phyloP scores from a whole-genome alignment of 2,797 vertebrate genomes.

The Helostoma temminkii region DNA sequence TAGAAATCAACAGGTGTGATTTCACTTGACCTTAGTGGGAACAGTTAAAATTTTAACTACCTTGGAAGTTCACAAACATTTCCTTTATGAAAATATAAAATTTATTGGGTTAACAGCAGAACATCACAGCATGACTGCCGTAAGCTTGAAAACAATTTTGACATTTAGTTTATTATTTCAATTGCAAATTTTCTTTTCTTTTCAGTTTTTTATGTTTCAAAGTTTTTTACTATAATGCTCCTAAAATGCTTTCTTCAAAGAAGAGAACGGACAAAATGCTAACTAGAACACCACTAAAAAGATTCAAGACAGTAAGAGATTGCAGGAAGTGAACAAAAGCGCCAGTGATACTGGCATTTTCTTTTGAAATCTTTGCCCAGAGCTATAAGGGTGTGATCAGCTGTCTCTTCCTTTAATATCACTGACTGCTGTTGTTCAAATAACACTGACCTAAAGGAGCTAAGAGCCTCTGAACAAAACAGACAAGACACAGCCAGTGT shows the following conservation, averaged over 20 bases:
- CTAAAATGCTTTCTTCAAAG: neutral
- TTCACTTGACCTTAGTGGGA: too few relatives aligned
- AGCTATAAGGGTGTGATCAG: conserved; percentile 25
- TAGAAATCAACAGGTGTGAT: too few relatives aligned
- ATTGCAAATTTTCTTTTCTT: neutral
- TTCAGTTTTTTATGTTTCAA: neutral
- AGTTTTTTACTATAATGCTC: neutral
- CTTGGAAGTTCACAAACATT: too few relatives aligned
- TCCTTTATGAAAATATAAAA: neutral
- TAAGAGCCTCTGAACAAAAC: conserved; percentile 3
- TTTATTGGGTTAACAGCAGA: neutral
- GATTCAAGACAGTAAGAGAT: neutral
- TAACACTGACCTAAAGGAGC: conserved; percentile 35
- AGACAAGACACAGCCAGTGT: neutral
- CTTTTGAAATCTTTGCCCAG: conserved; percentile 23
- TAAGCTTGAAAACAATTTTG: neutral
- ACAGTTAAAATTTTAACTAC: too few relatives aligned
- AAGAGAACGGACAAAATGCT: too few relatives aligned
- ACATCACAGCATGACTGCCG: neutral
- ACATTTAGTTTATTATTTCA: neutral
- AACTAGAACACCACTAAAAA: neutral
- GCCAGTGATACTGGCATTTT: neutral
- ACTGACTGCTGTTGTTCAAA: conserved; percentile 41
- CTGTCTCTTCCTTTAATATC: conserved; percentile 32
- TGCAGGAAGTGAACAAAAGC: conserved; percentile 21